Evolutionary conservation across 2,888 invertebrate genomes (phyloP), one percentile per base, ranked within the genome.

Genomic region (Drosophila dives): DNA sequence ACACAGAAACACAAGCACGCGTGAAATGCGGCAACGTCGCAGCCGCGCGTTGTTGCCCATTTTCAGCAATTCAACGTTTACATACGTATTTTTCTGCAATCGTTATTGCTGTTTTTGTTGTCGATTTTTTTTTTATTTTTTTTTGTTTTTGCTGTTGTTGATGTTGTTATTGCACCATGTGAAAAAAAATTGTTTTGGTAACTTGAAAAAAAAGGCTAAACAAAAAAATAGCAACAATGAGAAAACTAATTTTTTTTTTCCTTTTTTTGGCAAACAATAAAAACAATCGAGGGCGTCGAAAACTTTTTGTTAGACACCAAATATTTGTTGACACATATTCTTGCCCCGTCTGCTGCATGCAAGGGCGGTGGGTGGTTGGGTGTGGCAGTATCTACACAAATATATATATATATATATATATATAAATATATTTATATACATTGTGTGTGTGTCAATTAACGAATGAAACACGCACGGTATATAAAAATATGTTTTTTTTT

Each of bases 1-100:
- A 60, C 26, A 3, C 38, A 42, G 34, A 33, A 54, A 29, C 54
- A 29, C 61, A 51, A 34, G 32, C 32, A 33, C 15, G 29, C 2
- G 11, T 56, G 72, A 77, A 76, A n/a, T 59, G 64, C 33, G 78
- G 73, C 76, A 76, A 77, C 68, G 38, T 50, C 36, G 77, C 68
- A 15, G 5, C 38, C 26, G 11, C 23, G 65, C 66, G 34, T 7
- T 54, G 73, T 76, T 77, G 77, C 77, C 67, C 36, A 20, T 63
- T 76, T 71, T 63, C 75, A 56, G 15, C 17, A 11, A 38, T 15
- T 53, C 34, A 29, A 60, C 54, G 29, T n/a, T 49, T 42, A 62
- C 48, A 48, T 48, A 45, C 54, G 49, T n/a, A 12, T 12, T 12
- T 45, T 11, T 42, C 45, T 15, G 45, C 45, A 45, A 45, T 20